Conservation (phyloP, 2,113 vertebrate genomes). For the Mandrillus leucophaeus region DNA sequence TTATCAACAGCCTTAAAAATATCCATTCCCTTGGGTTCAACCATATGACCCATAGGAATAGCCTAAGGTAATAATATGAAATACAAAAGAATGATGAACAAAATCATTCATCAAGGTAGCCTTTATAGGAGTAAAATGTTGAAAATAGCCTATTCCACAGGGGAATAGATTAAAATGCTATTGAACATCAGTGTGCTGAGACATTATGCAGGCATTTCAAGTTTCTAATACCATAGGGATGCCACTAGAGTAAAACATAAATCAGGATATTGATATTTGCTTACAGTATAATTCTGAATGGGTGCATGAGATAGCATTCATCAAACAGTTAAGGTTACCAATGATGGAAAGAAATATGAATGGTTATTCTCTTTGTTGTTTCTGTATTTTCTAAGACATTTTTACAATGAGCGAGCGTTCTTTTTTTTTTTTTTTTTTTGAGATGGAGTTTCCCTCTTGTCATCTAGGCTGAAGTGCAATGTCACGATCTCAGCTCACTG, state of each 20-base stretch:
- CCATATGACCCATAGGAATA: background rate
- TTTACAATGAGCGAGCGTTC: background rate
- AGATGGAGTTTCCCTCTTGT: no score
- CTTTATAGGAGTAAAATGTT: background rate
- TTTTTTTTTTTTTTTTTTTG: no score
- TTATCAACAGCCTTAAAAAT: constrained; percentile 13
- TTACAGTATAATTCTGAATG: background rate
- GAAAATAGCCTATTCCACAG: background rate
- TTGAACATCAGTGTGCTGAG: background rate
- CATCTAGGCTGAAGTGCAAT: no score
- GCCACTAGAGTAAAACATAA: background rate
- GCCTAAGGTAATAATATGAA: background rate
- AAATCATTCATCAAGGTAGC: background rate
- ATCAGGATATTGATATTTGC: background rate
- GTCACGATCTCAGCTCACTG: no score
- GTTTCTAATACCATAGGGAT: background rate
- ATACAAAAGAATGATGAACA: background rate
- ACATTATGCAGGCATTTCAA: background rate
- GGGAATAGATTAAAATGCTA: background rate
- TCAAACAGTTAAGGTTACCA: background rate
- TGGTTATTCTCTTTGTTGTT: background rate
- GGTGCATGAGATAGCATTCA: background rate
- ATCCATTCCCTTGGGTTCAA: background rate
- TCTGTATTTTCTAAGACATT: background rate
- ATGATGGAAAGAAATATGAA: background rate